A percentile compares a stretch with the other conserved stretches of the same genome.
Evolutionary conservation across 2,888 invertebrate genomes (phyloP).

Genomic region (Adineta ricciae): DNA sequence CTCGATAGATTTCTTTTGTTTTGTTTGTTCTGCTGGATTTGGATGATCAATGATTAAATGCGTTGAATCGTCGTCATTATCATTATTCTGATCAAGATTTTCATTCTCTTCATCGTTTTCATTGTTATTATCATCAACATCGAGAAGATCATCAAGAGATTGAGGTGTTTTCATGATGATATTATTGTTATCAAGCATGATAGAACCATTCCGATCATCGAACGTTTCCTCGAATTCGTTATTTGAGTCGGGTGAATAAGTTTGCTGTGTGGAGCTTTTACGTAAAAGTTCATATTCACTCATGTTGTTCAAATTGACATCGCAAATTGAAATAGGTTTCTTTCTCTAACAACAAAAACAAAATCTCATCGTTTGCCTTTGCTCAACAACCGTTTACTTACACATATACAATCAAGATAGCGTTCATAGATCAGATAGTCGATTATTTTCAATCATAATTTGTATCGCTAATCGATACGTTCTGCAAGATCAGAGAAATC

Average conservation of each 20-base stretch:
- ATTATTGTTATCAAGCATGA: too few species aligned
- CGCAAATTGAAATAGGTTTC: neutral
- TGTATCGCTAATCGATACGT: too few species aligned
- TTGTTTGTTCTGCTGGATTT: neutral
- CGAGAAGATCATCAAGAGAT: neutral
- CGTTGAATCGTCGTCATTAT: neutral
- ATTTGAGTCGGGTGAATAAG: neutral
- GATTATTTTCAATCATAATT: too few species aligned
- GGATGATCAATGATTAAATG: neutral
- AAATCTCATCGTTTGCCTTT: neutral
- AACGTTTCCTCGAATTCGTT: neutral
- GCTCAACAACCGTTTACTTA: too few species aligned
- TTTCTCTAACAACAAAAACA: neutral
- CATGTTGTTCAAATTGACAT: neutral
- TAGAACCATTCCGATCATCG: neutral
- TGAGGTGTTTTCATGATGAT: neutral
- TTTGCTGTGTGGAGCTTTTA: neutral
- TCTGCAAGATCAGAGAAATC: too few species aligned
- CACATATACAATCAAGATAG: too few species aligned
- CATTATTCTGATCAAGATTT: too few species aligned
- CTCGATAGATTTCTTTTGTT: neutral
- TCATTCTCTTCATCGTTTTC: too few species aligned
- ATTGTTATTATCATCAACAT: neutral
- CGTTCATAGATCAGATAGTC: too few species aligned
- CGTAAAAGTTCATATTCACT: neutral